These are phyloP conservation scores for Thunnus maccoyii DNA, from an alignment of 2,113 vertebrate genomes.

Conservation along the genomic window DNA sequence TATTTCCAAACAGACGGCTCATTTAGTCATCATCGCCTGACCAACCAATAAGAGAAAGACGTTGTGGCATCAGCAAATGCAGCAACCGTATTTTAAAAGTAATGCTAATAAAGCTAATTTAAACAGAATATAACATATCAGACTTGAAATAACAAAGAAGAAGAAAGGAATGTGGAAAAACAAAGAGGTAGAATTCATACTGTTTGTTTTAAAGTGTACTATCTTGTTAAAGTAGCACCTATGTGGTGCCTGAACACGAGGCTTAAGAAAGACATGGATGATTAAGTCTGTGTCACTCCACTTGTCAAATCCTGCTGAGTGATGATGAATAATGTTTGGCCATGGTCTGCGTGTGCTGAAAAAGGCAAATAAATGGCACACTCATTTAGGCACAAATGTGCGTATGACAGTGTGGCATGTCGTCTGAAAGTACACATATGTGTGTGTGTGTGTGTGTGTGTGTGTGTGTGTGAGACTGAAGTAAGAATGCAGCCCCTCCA, in stretches of 20 bases:
- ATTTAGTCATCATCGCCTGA: neutral
- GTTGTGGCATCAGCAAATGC: neutral
- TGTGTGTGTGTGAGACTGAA: constrained; percentile 24
- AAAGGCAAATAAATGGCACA: constrained; percentile 49
- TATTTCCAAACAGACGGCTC: neutral
- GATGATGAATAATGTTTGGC: constrained; percentile 72
- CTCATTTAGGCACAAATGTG: constrained; percentile 45
- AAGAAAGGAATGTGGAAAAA: neutral
- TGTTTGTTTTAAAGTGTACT: constrained; percentile 26
- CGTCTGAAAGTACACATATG: neutral
- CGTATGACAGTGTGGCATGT: constrained; percentile 13
- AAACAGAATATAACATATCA: neutral
- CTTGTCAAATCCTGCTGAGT: constrained; percentile 57
- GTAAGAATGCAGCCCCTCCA: constrained; percentile 52
- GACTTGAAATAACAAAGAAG: neutral
- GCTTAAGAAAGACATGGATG: constrained; percentile 47
- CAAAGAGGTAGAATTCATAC: neutral
- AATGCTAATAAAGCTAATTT: neutral
- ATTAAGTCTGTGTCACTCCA: constrained; percentile 43
- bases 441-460: neutral
- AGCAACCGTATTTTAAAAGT: no score
- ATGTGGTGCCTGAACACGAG: constrained; percentile 19
- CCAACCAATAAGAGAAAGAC: neutral
- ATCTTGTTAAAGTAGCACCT: constrained; percentile 34
- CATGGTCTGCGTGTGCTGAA: constrained; percentile 64